Evolutionary conservation across 2,888 invertebrate genomes (phyloP), one percentile per base, ranked within the genome.

Genomic region (Heliconius charithonia): DNA sequence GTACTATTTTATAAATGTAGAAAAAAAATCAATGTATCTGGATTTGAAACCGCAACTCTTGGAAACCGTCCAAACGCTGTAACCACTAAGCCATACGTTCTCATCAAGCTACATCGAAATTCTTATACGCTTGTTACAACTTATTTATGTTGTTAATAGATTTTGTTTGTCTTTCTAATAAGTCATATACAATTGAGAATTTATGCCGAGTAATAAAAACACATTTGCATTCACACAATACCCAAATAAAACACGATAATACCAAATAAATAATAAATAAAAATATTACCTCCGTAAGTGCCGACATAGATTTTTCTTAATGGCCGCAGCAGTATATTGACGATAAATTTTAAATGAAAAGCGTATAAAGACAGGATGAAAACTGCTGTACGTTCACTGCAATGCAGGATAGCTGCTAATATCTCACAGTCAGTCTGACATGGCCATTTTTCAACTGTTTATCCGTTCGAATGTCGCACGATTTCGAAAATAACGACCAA

Each of bases 371-470:
- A 77, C 77, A 81, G 79, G 72, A 77, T 69, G 81, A 81, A 78
- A 81, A 79, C 71, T 77, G 67, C 66, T 72, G 66, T 69, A 70
- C 77, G 81, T 76, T 79, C 77, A 76, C 77, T 79, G 79, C 79
- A 79, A 71, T 77, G 79, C 75, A 79, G 77, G 79, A 81, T 77
- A 75, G 81, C 79, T 77, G 79, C 81, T 81, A 81, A 81, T 81
- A 81, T 81, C 81, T 81, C 81, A 77, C 79, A 73, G 79, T 77
- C 79, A 75, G 65, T n/a, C 29, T 77, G 81, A 81, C 81, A 77
- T 72, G 71, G 62, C 81, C 79, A 81, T 81, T 81, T 81, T 81
- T 81, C 81, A 81, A 73, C 79, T 81, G 81, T 79, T 81, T 79
- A 79, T 81, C 77, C 77, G 79, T 79, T 70, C 80, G 78, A 75